A percentile compares a stretch with the other conserved stretches of the same genome.
Evolutionary conservation across 2,797 vertebrate genomes (phyloP).

Genomic region (Smutsia gigantea): DNA sequence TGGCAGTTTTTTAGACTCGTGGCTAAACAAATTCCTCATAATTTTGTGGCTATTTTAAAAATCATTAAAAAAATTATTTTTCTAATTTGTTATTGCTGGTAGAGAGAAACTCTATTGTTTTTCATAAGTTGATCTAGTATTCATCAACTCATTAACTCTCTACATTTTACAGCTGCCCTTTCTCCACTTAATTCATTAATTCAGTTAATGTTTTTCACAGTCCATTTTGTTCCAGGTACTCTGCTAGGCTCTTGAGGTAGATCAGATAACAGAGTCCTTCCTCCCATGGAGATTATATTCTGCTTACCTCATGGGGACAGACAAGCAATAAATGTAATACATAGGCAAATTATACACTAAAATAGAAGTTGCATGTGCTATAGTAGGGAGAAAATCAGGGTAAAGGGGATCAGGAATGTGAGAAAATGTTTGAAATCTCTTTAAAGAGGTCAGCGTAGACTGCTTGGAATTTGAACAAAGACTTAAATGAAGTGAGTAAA

Average conservation of each 20-base stretch:
- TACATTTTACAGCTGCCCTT: neutral
- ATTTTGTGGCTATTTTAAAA: neutral
- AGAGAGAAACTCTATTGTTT: neutral
- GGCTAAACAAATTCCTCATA: constrained; percentile 23
- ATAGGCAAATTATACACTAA: neutral
- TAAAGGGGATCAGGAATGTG: neutral
- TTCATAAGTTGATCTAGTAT: neutral
- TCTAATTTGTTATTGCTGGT: neutral
- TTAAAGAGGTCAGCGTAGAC: neutral
- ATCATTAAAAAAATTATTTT: neutral
- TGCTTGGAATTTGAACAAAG: neutral
- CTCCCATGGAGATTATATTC: neutral
- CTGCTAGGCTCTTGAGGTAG: neutral
- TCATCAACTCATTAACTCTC: neutral
- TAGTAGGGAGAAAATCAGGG: neutral
- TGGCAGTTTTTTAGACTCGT: neutral
- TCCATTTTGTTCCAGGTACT: neutral
- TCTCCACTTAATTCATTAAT: neutral
- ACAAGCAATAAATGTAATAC: neutral
- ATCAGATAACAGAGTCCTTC: neutral
- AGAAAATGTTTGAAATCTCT: neutral
- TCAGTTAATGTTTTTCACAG: neutral
- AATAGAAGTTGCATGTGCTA: neutral
- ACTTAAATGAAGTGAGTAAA: neutral
- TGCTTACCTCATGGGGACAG: neutral